Evolutionary conservation across 2,888 invertebrate species (phyloP).

Genomic region (Campoplex capitator): DNA sequence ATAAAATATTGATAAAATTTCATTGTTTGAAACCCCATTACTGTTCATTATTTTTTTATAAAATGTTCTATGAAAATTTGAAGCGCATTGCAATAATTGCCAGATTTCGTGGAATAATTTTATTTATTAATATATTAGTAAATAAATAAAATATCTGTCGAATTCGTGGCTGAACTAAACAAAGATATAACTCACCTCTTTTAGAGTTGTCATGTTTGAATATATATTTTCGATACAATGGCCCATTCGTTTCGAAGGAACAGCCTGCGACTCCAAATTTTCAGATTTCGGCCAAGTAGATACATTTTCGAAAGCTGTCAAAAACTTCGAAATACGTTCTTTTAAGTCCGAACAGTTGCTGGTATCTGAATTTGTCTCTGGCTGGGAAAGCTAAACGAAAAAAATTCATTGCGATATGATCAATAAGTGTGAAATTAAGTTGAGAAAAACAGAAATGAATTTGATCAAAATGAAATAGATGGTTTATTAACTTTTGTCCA

Average conservation of each 20-base stretch:
- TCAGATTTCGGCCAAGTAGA: constrained; percentile 57
- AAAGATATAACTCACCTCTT: constrained; percentile 68
- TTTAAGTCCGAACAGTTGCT: constrained; percentile 41
- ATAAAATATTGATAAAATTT: constrained; percentile 3
- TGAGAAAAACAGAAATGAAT: not conserved
- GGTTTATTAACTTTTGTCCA: not conserved
- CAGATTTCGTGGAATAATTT: too few species aligned
- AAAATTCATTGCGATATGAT: not conserved
- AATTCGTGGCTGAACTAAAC: not conserved
- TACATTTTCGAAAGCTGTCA: constrained; percentile 71
- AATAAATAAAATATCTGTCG: not conserved
- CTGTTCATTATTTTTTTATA: not conserved
- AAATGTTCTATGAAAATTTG: not conserved
- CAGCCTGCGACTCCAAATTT: constrained; percentile 29
- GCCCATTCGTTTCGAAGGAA: constrained; percentile 65
- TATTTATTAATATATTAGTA: too few species aligned
- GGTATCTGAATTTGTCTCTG: constrained; percentile 21
- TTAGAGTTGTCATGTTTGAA: constrained; percentile 70
- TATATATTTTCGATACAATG: constrained; percentile 69
- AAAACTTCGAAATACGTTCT: constrained; percentile 69
- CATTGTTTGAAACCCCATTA: not conserved
- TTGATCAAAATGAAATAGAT: not conserved
- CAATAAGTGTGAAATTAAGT: not conserved
- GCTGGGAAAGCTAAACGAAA: constrained; percentile 9
- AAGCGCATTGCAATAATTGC: too few species aligned